Base-by-base conservation (phyloP, 2,113 vertebrate genomes). In the Stigmatopora nigra region DNA sequence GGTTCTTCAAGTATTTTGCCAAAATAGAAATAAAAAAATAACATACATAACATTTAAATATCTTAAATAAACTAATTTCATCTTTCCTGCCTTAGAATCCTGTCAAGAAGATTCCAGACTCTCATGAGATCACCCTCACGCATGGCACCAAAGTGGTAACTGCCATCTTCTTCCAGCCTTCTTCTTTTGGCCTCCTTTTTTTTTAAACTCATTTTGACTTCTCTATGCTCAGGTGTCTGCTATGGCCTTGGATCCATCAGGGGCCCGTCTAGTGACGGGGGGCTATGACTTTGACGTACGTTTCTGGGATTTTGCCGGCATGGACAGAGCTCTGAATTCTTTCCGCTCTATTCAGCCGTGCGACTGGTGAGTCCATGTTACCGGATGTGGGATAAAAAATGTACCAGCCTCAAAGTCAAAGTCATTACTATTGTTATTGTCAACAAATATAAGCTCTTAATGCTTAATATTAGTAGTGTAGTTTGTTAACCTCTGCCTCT, bases 291-390 rank as follows among this genome's bases (percentile, higher is more conserved):
- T 91, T 13, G 94, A 97, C 36, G 93, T 98, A 55, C 92, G 92
- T 41, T 97, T 98, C 87, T 98, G 97, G 96, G 97, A 98, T 84
- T 99, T 99, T 85, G 97, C 97, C 57, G 97, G 97, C 75, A 99
- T 98, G 97, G 96, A 99, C 69, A 90, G 92, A 20, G 90, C 94
- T 61, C 91, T 98, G 63, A 93, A 96, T 68, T 93, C 97, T 65
- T 99, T 99, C 89, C 84, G 95, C 19, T 93, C 94, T 3, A 87
- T 98, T 41, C 94, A 98, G 76, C 96, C 97, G 7, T 98, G 95
- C 77, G 96, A 98, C 69, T 97, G 97, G 97, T 98, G 89, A 78
- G 92, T 77, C 20, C 1, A 22, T 22, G 63, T 70, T 74, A 67
- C 56, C 67, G 82, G 38, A 1, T 41, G 38, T 41, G 38, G 38